Conservation (phyloP, 2,888 invertebrate genomes). For the Brachyptera risi region DNA sequence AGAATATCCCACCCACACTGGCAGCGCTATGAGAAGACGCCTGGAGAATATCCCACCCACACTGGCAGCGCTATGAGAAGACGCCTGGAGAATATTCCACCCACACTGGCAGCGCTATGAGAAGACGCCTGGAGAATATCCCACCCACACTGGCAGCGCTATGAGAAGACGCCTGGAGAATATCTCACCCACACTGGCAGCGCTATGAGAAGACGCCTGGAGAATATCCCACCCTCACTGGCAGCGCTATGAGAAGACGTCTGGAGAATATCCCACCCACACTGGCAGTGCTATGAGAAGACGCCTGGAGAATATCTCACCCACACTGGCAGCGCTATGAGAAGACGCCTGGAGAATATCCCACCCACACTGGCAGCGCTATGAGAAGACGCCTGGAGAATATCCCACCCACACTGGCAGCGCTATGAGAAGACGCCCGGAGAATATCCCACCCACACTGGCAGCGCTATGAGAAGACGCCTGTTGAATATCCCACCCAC, state of each 20-base stretch:
- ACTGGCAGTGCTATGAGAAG: not conserved
- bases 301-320: not conserved
- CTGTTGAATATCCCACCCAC: not conserved
- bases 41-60: not conserved
- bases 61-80: not conserved
- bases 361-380: not conserved
- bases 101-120: not conserved
- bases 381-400: not conserved
- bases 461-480: not conserved
- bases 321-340: not conserved
- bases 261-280: not conserved
- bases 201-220: not conserved
- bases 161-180: not conserved
- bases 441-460: not conserved
- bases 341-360: not conserved
- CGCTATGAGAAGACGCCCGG: not conserved
- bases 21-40: not conserved
- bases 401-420: not conserved
- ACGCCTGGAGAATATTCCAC: not conserved
- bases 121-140: not conserved
- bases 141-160: not conserved
- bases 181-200: not conserved
- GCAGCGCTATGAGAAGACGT: not conserved
- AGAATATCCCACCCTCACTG: not conserved
- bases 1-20: not conserved